phyloP scores from a whole-genome alignment of 2,888 invertebrate species.

The Drosophila atroscutellata region DNA sequence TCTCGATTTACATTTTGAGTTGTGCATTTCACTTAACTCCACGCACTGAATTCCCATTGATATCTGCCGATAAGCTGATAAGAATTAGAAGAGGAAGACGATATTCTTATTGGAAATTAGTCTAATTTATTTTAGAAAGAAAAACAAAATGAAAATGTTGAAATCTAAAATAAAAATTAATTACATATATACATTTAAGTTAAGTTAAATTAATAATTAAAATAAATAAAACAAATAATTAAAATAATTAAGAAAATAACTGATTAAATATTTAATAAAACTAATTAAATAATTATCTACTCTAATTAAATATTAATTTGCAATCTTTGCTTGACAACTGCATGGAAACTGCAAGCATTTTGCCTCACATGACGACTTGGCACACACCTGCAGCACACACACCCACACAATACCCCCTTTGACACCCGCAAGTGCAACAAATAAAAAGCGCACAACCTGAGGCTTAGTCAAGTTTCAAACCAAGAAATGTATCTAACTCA shows the following conservation, averaged over 20 bases:
- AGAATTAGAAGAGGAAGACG: constrained; percentile 11
- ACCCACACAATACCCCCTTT: constrained; percentile 14
- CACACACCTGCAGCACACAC: constrained; percentile 42
- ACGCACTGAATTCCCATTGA: constrained; percentile 29
- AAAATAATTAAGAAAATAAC: background rate
- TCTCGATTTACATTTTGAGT: constrained; percentile 55
- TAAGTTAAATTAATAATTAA: background rate
- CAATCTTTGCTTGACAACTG: constrained; percentile 21
- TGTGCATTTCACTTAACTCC: constrained; percentile 18
- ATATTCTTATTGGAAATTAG: accelerated
- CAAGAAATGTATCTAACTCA: constrained; percentile 62
- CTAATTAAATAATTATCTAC: accelerated
- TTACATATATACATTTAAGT: accelerated
- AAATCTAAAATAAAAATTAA: background rate
- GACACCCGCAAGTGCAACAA: constrained; percentile 17
- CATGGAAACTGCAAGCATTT: constrained; percentile 18
- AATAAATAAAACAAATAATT: background rate
- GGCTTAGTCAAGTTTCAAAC: constrained; percentile 58
- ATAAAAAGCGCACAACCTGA: background rate
- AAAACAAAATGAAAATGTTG: background rate
- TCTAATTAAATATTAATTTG: background rate
- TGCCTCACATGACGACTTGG: constrained; percentile 21
- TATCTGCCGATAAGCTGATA: constrained; percentile 44
- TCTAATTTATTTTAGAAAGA: background rate
- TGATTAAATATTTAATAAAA: background rate